Base-by-base conservation (phyloP, 2,113 vertebrate species). In the Anolis carolinensis region DNA sequence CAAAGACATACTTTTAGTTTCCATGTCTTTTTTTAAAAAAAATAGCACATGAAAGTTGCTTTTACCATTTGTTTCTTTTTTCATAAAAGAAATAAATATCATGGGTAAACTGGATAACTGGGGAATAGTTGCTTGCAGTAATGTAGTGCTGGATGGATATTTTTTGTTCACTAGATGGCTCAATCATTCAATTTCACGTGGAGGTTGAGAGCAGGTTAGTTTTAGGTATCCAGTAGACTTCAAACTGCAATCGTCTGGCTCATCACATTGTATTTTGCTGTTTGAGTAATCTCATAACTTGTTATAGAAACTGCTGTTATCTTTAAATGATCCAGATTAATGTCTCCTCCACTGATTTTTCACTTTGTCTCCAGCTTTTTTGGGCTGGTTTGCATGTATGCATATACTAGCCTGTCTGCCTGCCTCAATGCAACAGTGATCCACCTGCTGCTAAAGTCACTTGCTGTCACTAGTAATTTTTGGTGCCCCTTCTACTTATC, bases 41-140 rank as follows among this genome's bases (percentile, higher is more conserved):
- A 30, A 62, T 30, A 65, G 87, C 84, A 85, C 74, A 92, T 84
- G 70, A 86, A 55, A 55, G 52, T 55, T 14, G 10, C 52, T 18
- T 34, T 50, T 59, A 10, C 32, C 4, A 55, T 88, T 89, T 93
- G 25, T 63, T 90, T 27, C 39, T 81, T 52, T 36, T 71, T 75
- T n/a, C 7, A 62, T 14, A 72, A 73, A 76, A 68, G 21, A 68
- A 77, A 76, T 11, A 44, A 20, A 44, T 34, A 72, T 36, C 21
- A 3, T 32, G 3, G 48, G 36, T 78, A 52, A 52, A 3, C n/a
- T 79, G 48, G 39, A 27, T 74, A 8, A 74, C 30, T 34, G 74
- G 36, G 59, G n/a, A 23, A 32, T 16, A 39, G 8, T 21, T 44
- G 21, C 44, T 21, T 39, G 11, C 30, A 13, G 23, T n/a, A 82